These are phyloP conservation scores for Nymphalis polychloros DNA, from an alignment of 2,888 invertebrate species.

Conservation along the genomic window DNA sequence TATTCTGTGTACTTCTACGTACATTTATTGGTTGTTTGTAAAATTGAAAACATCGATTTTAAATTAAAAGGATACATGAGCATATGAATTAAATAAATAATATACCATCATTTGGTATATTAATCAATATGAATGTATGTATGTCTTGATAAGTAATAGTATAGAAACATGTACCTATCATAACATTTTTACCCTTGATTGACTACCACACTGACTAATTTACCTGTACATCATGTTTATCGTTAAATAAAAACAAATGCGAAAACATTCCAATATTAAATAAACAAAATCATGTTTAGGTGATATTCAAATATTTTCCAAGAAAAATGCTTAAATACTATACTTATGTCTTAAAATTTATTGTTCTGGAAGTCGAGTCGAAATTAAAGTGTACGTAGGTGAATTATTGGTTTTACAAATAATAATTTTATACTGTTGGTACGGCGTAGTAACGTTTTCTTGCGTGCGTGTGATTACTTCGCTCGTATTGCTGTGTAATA, in stretches of 20 bases:
- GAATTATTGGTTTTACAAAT: slow-evolving; percentile 76
- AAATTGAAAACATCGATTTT: too few species aligned
- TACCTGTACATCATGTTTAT: too few species aligned
- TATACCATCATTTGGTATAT: too few species aligned
- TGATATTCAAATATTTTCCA: neutral
- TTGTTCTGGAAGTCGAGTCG: slow-evolving; percentile 56
- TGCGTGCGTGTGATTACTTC: slow-evolving; percentile 78
- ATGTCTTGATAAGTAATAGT: too few species aligned
- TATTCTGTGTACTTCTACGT: too few species aligned
- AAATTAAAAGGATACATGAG: too few species aligned
- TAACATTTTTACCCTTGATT: too few species aligned
- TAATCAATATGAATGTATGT: too few species aligned
- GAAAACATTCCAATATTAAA: neutral
- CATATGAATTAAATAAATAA: too few species aligned
- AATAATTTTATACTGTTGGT: slow-evolving; percentile 62
- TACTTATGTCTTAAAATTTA: slow-evolving; percentile 46
- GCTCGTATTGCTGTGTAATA: slow-evolving; percentile 71
- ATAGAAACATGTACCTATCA: too few species aligned
- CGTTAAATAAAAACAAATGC: neutral
- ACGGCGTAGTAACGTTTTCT: slow-evolving; percentile 61
- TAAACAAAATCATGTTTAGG: neutral
- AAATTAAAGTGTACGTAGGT: slow-evolving; percentile 73
- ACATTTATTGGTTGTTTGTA: too few species aligned
- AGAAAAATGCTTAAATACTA: slow-evolving; percentile 20
- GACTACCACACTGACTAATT: too few species aligned